Evolutionary conservation across 2,113 vertebrate species (phyloP).

Genomic region (Salvelinus alpinus): DNA sequence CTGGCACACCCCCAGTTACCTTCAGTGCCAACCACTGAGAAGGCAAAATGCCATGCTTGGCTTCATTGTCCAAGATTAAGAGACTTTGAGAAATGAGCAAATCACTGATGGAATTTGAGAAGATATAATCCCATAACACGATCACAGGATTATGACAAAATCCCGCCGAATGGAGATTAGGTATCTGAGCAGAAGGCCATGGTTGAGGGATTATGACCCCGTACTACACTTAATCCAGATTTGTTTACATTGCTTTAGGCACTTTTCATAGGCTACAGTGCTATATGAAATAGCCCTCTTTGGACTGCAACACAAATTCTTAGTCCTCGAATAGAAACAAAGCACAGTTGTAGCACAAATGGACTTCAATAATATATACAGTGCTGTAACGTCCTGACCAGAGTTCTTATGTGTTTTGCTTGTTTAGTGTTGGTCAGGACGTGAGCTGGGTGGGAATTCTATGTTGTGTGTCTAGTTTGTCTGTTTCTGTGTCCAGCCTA

Average conservation of each 20-base stretch:
- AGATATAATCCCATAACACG: not conserved
- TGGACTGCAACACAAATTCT: too few relatives aligned
- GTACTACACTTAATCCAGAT: constrained; percentile 3
- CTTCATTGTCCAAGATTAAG: not conserved
- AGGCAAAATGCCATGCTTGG: not conserved
- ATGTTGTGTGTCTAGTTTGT: too few relatives aligned
- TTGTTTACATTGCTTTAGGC: not conserved
- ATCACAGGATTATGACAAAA: not conserved
- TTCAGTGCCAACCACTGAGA: too few relatives aligned
- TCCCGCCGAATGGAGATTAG: not conserved
- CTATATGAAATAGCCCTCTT: not conserved
- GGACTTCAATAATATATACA: too few relatives aligned
- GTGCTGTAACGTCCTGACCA: too few relatives aligned
- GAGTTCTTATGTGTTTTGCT: too few relatives aligned
- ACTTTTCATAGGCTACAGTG: not conserved
- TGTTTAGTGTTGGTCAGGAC: too few relatives aligned
- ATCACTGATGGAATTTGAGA: not conserved
- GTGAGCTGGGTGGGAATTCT: too few relatives aligned
- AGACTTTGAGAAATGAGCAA: not conserved
- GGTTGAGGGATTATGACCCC: not conserved
- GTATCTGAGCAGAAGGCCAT: not conserved
- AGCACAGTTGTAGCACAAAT: too few relatives aligned
- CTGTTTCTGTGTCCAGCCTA: too few relatives aligned
- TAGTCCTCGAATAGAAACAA: too few relatives aligned
- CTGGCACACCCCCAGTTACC: too few relatives aligned